Base-by-base conservation (phyloP, 1,140 invertebrate genomes). In the Caenorhabditis remanei region DNA sequence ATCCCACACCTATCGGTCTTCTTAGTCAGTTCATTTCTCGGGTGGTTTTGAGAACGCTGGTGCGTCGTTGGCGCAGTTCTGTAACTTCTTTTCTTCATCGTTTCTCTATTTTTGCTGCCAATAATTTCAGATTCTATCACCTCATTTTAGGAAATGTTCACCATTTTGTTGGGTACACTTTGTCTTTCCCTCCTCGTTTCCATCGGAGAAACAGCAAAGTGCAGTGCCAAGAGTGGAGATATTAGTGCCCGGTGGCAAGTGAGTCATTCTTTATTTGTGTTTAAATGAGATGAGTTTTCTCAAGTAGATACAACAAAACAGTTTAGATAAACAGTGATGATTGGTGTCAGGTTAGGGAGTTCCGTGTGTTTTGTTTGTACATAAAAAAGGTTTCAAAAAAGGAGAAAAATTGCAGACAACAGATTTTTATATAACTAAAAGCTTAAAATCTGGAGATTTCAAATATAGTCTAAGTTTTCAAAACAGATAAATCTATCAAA, bases 181-280 rank as follows among this genome's bases (percentile, higher is more conserved):
- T 24, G 16, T n/a, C 7, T 50, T n/a, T 50, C 71, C 53, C 21
- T 79, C 14, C 46, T 50, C n/a, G 16, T 79, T 14, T 46, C 21
- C 7, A 13, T 40, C 43, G 71, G 32, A 53, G 40, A 50, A 48
- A 24, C 85, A 32, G 85, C 85, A 16, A 65, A 85, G 50, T 85
- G 85, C 67, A 71, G 21, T 46, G 63, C 40, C 53, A 53, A 75
- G 32, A 79, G 67, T 56, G 85, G 67, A 53, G 85, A 85, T 58
- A 85, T 85, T 14, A 55, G 63, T 40, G 85, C 85, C 16, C 63
- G 58, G 24, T 85, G 85, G 85, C 85, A 85, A 58, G 82, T 84
- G 58, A 84, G 71, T 79, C 71, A 79, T 50, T 79, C 4, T 50
- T 79, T 79, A 40, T 53, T 53, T 53, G 32, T 32, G 32, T 32